Base-by-base conservation (phyloP, 2,888 invertebrate genomes). In the Lysandra bellargus region DNA sequence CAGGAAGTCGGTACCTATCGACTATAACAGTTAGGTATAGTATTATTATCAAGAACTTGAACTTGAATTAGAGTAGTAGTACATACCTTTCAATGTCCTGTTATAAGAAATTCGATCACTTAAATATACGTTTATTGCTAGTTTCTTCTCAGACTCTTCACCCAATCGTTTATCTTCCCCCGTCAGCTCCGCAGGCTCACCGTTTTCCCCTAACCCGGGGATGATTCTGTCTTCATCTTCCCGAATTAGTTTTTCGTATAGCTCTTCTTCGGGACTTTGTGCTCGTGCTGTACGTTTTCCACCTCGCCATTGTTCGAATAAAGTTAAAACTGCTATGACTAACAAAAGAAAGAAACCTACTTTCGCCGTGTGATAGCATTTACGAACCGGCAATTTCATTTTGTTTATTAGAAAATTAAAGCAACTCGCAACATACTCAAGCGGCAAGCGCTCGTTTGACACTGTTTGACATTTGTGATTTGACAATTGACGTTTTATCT, bases 41-140 rank as follows among this genome's bases (percentile, higher is more conserved):
- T 64, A 61, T 78, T 69, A n/a, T 37, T 40, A 12, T 17, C 12
- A 23, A 64, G 37, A 17, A 79, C 78, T 57, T 72, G 77, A 77
- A 79, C 64, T 23, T 23, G 23, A 23, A 23, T 23, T 23, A 0
- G 23, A 23, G 23, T 23, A 23, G 69, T 73, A 60, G 61, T 72
- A 82, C 81, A 84, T 87, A 93, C 95, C 98, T 87, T 95, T 95
- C 60, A 98, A 90, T 83, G 96, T 97, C 84, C 99, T 95, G 89
- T 98, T 97, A 85, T 98, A 96, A 0, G 98, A 96, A 86, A 99
- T 97, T 87, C 97, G 96, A 88, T 99, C 98, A 88, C 98, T 98
- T 7, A 98, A 95, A 84, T 98, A 96, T 80, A 98, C 96, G 88
- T 99, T 99, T 83, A 99, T 96, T 1, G 98, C 98, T 83, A 98